phyloP scores from a whole-genome alignment of 2,113 vertebrate genomes.

The Sminthopsis crassicaudata region DNA sequence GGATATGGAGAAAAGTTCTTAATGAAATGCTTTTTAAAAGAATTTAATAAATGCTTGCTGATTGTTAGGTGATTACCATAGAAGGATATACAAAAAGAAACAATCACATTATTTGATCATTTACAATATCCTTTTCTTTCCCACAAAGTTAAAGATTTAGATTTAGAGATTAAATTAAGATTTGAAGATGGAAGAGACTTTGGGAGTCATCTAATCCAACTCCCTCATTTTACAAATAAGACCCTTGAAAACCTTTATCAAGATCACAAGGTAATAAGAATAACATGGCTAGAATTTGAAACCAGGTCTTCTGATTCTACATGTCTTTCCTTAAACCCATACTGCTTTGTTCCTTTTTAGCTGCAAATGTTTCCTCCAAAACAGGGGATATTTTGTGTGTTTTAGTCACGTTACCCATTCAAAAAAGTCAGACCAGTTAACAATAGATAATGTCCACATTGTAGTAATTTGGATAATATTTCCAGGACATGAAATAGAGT shows the following conservation, averaged over 20 bases:
- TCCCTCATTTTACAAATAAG: neutral
- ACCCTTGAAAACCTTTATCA: neutral
- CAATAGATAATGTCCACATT: conserved; percentile 16
- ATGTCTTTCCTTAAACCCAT: neutral
- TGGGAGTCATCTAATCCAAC: neutral
- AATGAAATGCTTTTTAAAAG: neutral
- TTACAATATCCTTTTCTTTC: neutral
- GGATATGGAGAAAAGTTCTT: neutral
- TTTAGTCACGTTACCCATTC: neutral
- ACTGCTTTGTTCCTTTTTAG: neutral
- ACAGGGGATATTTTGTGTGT: neutral
- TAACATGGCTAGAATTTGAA: neutral
- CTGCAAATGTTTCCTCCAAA: neutral
- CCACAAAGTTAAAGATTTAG: neutral
- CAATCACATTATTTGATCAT: neutral
- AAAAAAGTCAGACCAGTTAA: neutral
- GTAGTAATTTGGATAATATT: conserved; percentile 41
- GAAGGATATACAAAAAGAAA: neutral
- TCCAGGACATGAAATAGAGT: conserved; percentile 9
- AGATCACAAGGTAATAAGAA: neutral
- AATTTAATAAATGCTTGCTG: neutral
- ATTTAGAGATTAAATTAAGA: neutral
- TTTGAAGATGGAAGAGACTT: neutral
- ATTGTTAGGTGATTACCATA: neutral
- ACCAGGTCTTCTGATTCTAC: neutral